Base-by-base conservation (phyloP, 2,113 vertebrate genomes). In the Gobio gobio region DNA sequence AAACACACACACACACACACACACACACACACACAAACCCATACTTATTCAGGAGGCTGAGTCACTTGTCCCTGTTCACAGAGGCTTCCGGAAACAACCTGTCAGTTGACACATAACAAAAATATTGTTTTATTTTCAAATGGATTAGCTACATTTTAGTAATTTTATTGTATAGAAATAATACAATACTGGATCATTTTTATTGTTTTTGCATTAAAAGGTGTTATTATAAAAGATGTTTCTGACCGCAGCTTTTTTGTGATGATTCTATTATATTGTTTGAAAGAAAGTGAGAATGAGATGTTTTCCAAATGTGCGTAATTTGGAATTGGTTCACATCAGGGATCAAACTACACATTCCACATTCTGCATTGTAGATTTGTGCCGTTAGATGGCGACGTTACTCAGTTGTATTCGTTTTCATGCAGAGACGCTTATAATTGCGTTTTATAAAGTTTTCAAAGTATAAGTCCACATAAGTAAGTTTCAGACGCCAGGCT, bases 171-270 rank as follows among this genome's bases (percentile, higher is more conserved):
- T 90, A 91, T 91, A 88, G 87, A 83, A 83, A 58, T 90, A 85
- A 90, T 76, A 88, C 89, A 90, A 87, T 92, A 90, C 87, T 89
- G 82, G 89, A 91, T 91, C 90, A 91, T 86, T 93, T 93, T 94
- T 91, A 90, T 91, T 92, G 73, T 83, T 92, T 93, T 93, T 94
- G 86, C 91, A 94, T 93, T 95, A 94, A 94, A 89, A 80, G 33
- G 14, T 83, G 14, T 83, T 14, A 86, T 82, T 78, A 40, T 61
- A 78, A 78, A 75, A 40, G 45, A 78, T 13, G 29, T 74, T 18
- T 64, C 66, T n/a, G 24, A 12, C 7, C n/a, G 26, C 33, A 49
- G 33, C 10, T 83, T 26, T 72, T 51, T 83, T 36, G 5, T 33
- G 74, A 75, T 22, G 54, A 20, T 18, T 56, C 54, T 56, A 9